These are phyloP conservation scores for Prochilodus magdalenae DNA, from an alignment of 2,113 vertebrate genomes.

Conservation along the genomic window DNA sequence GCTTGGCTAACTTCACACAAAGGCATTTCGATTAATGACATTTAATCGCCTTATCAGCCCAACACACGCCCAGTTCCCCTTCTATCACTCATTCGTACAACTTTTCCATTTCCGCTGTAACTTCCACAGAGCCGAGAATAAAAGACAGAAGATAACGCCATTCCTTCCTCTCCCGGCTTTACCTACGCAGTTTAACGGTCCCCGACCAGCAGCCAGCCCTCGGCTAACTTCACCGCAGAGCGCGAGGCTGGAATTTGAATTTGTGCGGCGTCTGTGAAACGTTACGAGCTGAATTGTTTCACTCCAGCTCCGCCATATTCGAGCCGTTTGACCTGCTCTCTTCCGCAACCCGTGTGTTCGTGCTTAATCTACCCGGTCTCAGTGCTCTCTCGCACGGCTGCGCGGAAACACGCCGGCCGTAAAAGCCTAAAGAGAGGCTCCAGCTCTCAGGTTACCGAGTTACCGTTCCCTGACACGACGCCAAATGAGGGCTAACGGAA, in stretches of 20 bases:
- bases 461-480: background rate
- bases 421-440: background rate
- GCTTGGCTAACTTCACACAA: background rate
- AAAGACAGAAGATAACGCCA: slow-evolving; percentile 34
- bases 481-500: background rate
- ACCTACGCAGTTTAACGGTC: background rate
- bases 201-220: too few relatives aligned
- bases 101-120: slow-evolving; percentile 68
- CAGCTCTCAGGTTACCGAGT: background rate
- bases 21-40: background rate
- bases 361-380: slow-evolving; percentile 49
- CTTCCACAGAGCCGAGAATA: slow-evolving; percentile 49
- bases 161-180: slow-evolving; percentile 5
- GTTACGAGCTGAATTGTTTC: slow-evolving; percentile 58
- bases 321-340: slow-evolving; percentile 55
- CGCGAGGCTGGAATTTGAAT: background rate
- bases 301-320: slow-evolving; percentile 64
- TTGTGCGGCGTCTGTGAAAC: background rate
- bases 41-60: background rate
- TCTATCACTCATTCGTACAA: slow-evolving; percentile 55
- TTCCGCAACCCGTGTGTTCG: slow-evolving; percentile 60
- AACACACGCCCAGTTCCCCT: slow-evolving; percentile 21
- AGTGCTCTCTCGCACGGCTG: slow-evolving; percentile 19
- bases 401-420: slow-evolving; percentile 8
- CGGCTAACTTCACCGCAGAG: background rate